Evolutionary conservation across 2,797 vertebrate species (phyloP), one percentile per base, ranked within the genome.

Genomic region (Protosalanx chinensis): DNA sequence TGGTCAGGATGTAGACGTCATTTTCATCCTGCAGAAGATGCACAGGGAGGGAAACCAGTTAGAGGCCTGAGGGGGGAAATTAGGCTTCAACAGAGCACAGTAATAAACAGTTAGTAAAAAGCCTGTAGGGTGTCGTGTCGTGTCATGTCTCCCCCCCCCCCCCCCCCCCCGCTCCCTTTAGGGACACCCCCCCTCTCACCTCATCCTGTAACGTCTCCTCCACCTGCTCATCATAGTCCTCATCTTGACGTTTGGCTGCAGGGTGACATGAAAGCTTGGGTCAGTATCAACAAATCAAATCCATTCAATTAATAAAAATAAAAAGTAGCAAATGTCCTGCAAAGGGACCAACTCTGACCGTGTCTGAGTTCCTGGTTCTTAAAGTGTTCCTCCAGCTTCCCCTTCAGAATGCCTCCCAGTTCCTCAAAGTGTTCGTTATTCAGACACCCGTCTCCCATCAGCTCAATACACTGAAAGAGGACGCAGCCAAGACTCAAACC

Each of bases 351-450:
- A 46, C 78, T 88, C 78, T 88, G 84, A 98, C 98, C 94, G 72
- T 99, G 97, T 86, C 97, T 90, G 74, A 98, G 87, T 87, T 98
- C 96, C 88, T 99, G 98, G 85, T 99, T 99, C 93, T 99, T 99
- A 90, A 99, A 99, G 88, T 99, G 98, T 87, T 99, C 98, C 87
- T 99, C 97, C 57, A 99, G 91, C 82, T 99, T 99, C 69, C 92
- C 93, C 84, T 97, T 99, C 65, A 99, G 76, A 85, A 99, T 99
- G 64, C 95, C 94, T 10, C 96, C 95, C 84, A 99, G 93, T 79
- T 99, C 98, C 86, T 98, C 97, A 23, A 99, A 98, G 80, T 99
- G 97, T 85, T 98, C 97, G 0, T 93, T 99, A 88, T 96, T 98
- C 87, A 99, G 87, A 82, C 98, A 99, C 72, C 96, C 97, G 4